Evolutionary conservation across 2,797 vertebrate genomes (phyloP), one percentile per base, ranked within the genome.

Genomic region (Trachurus trachurus): DNA sequence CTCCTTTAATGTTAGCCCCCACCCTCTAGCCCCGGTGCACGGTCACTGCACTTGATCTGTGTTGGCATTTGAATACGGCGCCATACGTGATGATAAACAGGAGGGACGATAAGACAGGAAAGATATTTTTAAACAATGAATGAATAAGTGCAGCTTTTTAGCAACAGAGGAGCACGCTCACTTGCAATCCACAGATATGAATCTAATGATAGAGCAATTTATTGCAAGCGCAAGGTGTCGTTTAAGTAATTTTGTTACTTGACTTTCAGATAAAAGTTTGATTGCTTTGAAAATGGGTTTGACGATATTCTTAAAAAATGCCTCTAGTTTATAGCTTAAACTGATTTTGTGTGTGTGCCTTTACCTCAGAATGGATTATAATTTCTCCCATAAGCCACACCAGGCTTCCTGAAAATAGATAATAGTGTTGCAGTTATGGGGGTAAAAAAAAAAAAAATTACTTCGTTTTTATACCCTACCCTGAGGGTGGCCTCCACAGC

Each of bases 361-460:
- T 34, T 66, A 62, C 81, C 76, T 71, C 59, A 53, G 19, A 81
- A 81, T 73, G 50, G 63, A 82, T 91, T 82, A 76, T 83, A 37
- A 17, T 74, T 82, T 9, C 56, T 59, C 76, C 80, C 72, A 82
- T 76, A 84, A 84, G 57, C 71, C 77, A 71, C 69, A 80, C 31
- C 77, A 68, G 54, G 34, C 67, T 84, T 78, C 68, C n/a, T 87
- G 71, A 65, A 85, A 88, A 87, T 13, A 85, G 79, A 85, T 85
- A 84, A 88, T 78, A 58, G 56, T 68, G 22, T 70, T 76, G 45
- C 81, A 74, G 57, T 76, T 85, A 74, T 73, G 40, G 40, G 6
- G 31, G 31, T 3, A 3, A 31, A 31, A 31, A 31, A 31, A 31
- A 31, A 31, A 31, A 31, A 31, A 31, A 57, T n/a, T n/a, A n/a